These are phyloP conservation scores for Ptychobarbus kaznakovi DNA, from an alignment of 2,797 vertebrate genomes.

Conservation along the genomic window DNA sequence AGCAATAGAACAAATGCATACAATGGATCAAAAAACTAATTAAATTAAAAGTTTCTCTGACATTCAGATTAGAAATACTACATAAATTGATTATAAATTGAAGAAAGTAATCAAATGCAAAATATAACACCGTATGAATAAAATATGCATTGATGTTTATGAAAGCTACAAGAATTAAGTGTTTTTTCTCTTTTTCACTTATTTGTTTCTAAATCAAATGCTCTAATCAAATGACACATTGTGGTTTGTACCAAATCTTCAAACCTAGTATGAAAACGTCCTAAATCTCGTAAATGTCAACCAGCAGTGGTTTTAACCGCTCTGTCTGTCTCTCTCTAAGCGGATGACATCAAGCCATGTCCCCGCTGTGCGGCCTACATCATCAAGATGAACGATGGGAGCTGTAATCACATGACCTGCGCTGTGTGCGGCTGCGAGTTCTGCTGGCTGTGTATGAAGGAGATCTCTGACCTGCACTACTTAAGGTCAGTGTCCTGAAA, in stretches of 20 bases:
- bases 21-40: background rate
- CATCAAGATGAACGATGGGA: constrained; percentile 99
- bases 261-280: background rate
- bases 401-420: constrained; percentile 99
- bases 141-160: background rate
- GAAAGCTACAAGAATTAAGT: background rate
- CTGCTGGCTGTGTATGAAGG: constrained; percentile 99
- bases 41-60: background rate
- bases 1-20: background rate
- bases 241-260: background rate
- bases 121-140: background rate
- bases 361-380: constrained; percentile 97
- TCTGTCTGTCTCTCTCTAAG: constrained; percentile 67
- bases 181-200: background rate
- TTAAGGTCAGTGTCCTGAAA: constrained; percentile 82
- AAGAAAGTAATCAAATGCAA: background rate
- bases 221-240: background rate
- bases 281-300: background rate
- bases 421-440: constrained; percentile 98
- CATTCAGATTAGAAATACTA: background rate
- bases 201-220: background rate
- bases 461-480: constrained; percentile 99
- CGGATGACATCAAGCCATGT: constrained; percentile 97
- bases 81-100: background rate
- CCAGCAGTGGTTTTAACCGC: background rate